Evolutionary conservation across 2,797 vertebrate genomes (phyloP), one percentile per base, ranked within the genome.

Genomic region (Sebastes cheni): DNA sequence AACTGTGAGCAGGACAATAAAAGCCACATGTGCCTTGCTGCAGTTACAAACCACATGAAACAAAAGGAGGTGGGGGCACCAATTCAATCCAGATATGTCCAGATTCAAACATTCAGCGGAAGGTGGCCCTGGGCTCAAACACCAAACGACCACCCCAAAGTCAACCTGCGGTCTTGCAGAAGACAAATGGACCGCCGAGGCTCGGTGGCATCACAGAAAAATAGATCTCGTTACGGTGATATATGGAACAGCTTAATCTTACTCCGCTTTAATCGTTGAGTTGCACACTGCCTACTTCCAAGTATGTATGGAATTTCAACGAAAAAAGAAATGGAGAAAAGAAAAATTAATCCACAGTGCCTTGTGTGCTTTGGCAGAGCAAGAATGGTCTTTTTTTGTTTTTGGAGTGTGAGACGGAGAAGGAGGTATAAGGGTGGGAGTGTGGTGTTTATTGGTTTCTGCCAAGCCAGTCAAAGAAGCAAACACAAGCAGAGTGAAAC

Each of bases 381-480:
- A 72, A 77, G 75, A 89, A 80, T 84, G 58, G 71, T 61, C 66
- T 64, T 77, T 75, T 46, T 77, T 75, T 16, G 39, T 42, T 55
- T 50, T 27, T 30, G 39, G 11, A 76, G 80, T 67, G 78, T 62
- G 88, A 81, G 82, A 81, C 23, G 25, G 67, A 87, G 84, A 81
- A 73, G 59, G 89, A 88, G 83, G 85, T 89, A 80, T 70, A 86
- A 85, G 81, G 75, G 81, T 86, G 78, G 89, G 91, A 92, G 87
- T 86, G 89, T 82, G 79, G 85, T 93, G 92, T 94, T 96, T 96
- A 94, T 95, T 95, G 92, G 91, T 94, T 93, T 93, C 89, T 95
- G 94, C 92, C 92, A 94, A 89, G 86, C 84, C 82, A 83, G 80
- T 89, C 88, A 75, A 86, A 85, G 92, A 92, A 90, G 89, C 87